These are phyloP conservation scores for Phoxinus dragarum DNA, from an alignment of 2,797 vertebrate species.

Conservation along the genomic window DNA sequence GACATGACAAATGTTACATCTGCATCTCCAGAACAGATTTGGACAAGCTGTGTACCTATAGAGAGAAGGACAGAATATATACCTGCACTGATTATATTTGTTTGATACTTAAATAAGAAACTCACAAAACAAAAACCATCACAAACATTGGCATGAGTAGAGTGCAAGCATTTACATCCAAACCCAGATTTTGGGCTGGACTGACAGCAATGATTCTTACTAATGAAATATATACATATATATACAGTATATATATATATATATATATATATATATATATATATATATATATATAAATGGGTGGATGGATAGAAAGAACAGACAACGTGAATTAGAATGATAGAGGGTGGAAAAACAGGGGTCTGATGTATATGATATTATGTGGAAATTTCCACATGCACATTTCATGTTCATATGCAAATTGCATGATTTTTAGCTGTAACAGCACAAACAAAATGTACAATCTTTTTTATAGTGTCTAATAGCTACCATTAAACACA, in stretches of 20 bases:
- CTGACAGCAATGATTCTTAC: background rate
- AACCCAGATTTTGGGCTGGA: background rate
- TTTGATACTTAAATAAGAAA: background rate
- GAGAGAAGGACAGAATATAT: conserved; percentile 30
- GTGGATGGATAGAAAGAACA: too few relatives aligned
- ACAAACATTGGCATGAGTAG: background rate
- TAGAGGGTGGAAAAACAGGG: too few relatives aligned
- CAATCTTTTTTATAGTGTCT: background rate
- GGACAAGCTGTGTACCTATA: conserved; percentile 62
- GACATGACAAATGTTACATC: conserved; percentile 75
- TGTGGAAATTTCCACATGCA: too few relatives aligned
- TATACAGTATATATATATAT: too few relatives aligned
- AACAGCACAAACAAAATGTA: background rate
- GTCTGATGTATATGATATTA: too few relatives aligned
- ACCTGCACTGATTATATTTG: conserved; percentile 3
- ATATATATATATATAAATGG: too few relatives aligned
- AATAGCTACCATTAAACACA: background rate
- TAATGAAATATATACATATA: too few relatives aligned
- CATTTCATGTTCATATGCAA: too few relatives aligned
- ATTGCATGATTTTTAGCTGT: background rate
- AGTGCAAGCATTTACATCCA: background rate
- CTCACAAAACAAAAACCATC: conserved; percentile 13
- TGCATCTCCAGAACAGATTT: conserved; percentile 67
- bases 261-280: too few relatives aligned
- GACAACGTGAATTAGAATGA: too few relatives aligned